A percentile compares a stretch with the other conserved stretches of the same genome.
Conservation (phyloP, 2,888 invertebrate species). For the Ptycholaimellus sp. region DNA sequence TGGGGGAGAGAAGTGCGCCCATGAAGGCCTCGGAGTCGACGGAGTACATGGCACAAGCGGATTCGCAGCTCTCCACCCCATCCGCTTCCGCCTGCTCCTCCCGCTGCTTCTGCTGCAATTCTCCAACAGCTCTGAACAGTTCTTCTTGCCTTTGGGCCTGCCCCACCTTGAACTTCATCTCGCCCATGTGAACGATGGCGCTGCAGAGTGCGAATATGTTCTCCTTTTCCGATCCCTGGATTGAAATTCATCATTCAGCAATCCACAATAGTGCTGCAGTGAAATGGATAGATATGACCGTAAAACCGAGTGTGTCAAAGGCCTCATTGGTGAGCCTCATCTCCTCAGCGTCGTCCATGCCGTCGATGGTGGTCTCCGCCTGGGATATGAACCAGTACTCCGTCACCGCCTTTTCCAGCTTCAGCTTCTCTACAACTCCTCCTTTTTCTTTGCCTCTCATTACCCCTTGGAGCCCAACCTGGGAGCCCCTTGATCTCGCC, state of each 20-base stretch:
- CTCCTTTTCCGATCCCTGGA: constrained; percentile 84
- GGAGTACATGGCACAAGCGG: constrained; percentile 16
- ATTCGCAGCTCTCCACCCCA: constrained; percentile 26
- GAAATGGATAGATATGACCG: no score
- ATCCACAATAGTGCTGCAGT: no score
- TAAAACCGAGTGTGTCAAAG: constrained; percentile 94
- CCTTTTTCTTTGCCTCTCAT: no score
- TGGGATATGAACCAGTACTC: constrained; percentile 51
- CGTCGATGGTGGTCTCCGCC: constrained; percentile 74
- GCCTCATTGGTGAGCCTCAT: constrained; percentile 40
- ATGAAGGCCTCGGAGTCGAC: constrained; percentile 15
- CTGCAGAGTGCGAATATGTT: constrained; percentile 88
- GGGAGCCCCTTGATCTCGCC: constrained; percentile 28
- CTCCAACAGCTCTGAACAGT: no score
- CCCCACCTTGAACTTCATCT: constrained; percentile 99
- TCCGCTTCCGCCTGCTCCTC: constrained; percentile 97
- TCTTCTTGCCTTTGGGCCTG: constrained; percentile 43
- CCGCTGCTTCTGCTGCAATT: constrained; percentile 64
- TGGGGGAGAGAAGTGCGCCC: constrained; percentile 18
- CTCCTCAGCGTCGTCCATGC: constrained; percentile 82
- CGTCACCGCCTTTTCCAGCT: constrained; percentile 15
- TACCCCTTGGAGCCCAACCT: no score
- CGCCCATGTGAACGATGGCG: constrained; percentile 94
- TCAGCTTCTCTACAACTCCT: constrained; percentile 13
- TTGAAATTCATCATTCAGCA: no score